phyloP scores from a whole-genome alignment of 1,140 invertebrate genomes.

The Campodea augens region DNA sequence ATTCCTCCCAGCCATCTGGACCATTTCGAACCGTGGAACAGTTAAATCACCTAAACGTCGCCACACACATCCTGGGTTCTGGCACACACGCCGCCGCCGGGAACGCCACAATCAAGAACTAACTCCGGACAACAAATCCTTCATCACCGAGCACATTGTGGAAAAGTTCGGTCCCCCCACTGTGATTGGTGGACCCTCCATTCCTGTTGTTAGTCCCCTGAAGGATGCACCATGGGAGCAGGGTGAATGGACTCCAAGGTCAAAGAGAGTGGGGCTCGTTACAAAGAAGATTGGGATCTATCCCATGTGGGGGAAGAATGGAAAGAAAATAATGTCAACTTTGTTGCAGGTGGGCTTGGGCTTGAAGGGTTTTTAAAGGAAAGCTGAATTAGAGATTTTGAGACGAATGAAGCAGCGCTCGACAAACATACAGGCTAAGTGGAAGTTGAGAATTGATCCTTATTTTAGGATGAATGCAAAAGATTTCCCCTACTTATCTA shows the following conservation, averaged over 20 bases:
- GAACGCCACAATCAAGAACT: constrained; percentile 42
- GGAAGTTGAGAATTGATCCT: too few species aligned
- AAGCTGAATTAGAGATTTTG: too few species aligned
- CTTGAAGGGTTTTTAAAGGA: too few species aligned
- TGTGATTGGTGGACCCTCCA: constrained; percentile 23
- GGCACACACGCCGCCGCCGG: constrained; percentile 15
- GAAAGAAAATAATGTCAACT: constrained; percentile 53
- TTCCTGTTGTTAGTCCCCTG: constrained; percentile 28
- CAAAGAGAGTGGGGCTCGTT: constrained; percentile 62
- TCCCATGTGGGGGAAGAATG: constrained; percentile 79
- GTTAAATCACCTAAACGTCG: constrained; percentile 15
- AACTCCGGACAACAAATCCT: constrained; percentile 58
- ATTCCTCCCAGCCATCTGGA: background rate
- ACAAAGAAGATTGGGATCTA: constrained; percentile 83
- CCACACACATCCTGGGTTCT: constrained; percentile 15
- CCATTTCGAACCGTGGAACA: constrained; percentile 9
- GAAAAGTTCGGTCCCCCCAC: constrained; percentile 35
- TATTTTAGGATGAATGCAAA: too few species aligned
- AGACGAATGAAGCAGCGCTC: too few species aligned
- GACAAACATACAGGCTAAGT: too few species aligned
- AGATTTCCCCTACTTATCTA: too few species aligned
- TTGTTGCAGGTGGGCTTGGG: constrained; percentile 51
- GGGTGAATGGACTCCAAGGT: constrained; percentile 38
- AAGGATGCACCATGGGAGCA: constrained; percentile 31
- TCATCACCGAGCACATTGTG: constrained; percentile 55